phyloP scores from a whole-genome alignment of 2,797 vertebrate genomes.

The Chaunax sp. region DNA sequence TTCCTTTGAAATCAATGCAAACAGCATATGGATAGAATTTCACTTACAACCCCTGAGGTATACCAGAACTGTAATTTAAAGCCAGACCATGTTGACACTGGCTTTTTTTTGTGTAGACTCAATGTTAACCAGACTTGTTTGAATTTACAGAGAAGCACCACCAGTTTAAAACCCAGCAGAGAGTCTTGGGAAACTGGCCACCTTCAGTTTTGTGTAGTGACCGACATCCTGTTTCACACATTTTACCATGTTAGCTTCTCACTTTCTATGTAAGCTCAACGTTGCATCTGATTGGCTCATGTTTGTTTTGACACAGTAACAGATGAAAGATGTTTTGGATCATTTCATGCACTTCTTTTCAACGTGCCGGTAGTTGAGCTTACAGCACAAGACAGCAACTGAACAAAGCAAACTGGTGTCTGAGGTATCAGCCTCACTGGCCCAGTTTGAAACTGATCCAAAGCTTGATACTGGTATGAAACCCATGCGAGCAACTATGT shows the following conservation, averaged over 20 bases:
- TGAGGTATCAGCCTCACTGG: constrained; percentile 19
- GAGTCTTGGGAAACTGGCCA: constrained; percentile 16
- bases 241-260: constrained; percentile 3
- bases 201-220: neutral
- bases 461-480: constrained; percentile 14
- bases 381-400: constrained; percentile 26
- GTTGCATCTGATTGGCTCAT: constrained; percentile 33
- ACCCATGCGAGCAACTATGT: constrained; percentile 9
- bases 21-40: constrained; percentile 54
- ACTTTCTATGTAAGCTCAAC: constrained; percentile 2
- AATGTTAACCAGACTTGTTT: constrained; percentile 16
- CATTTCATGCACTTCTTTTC: constrained; percentile 31
- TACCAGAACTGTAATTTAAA: constrained; percentile 54
- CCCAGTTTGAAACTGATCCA: constrained; percentile 17
- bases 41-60: constrained; percentile 55
- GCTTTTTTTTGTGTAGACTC: constrained; percentile 16
- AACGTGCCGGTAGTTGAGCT: constrained; percentile 27
- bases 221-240: constrained; percentile 14
- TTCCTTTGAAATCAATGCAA: constrained; percentile 50
- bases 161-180: constrained; percentile 11
- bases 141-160: constrained; percentile 24
- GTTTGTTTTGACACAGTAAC: constrained; percentile 26
- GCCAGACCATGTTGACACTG: constrained; percentile 26
- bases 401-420: constrained; percentile 10
- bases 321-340: constrained; percentile 16